Base-by-base conservation (phyloP, 2,888 invertebrate genomes). In the Ctenicera cuprea region DNA sequence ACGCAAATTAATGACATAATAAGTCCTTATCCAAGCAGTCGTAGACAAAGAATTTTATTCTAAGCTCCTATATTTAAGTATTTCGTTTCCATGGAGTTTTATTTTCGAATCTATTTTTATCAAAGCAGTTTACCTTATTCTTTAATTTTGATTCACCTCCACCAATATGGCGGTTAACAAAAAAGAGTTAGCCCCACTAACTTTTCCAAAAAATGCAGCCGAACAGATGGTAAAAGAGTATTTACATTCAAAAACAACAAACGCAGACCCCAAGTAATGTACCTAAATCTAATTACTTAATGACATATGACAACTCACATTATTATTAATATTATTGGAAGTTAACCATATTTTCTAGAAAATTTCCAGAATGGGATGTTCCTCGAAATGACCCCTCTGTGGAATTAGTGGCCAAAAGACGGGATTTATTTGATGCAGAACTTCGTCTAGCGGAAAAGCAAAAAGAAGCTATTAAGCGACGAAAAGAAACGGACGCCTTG, bases 341-440 rank as follows among this genome's bases (percentile, higher is more conserved):
- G n/a, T n/a, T n/a, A 18, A 16, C 3, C 0, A n/a, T 30, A 48
- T 33, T 16, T 48, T 16, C 4, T 76, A 91, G 91, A 81, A 90
- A 90, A 81, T 90, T 89, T 84, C 91, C 91, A 81, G 89, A 90
- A 87, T 91, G 91, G 91, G 91, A 92, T 79, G 86, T 89, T 0
- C 88, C 90, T 0, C 89, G 90, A 0, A 87, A 88, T 0, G 89
- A 89, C 0, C 90, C 91, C 0, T 88, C 89, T 61, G 88, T 90
- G 3, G 85, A 90, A 71, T 87, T 90, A 83, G 89, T 91, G 74
- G 88, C 88, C 73, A 88, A 89, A 0, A 88, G 88, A 0, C 87
- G 89, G 11, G 89, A 91, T 68, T 85, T 91, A 1, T 86, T 87
- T 84, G 86, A 88, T 5, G 89, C 89, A 0, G 89, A 91, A 12